These are phyloP conservation scores for Lerema accius DNA, from an alignment of 1,140 invertebrate species.

Conservation along the genomic window DNA sequence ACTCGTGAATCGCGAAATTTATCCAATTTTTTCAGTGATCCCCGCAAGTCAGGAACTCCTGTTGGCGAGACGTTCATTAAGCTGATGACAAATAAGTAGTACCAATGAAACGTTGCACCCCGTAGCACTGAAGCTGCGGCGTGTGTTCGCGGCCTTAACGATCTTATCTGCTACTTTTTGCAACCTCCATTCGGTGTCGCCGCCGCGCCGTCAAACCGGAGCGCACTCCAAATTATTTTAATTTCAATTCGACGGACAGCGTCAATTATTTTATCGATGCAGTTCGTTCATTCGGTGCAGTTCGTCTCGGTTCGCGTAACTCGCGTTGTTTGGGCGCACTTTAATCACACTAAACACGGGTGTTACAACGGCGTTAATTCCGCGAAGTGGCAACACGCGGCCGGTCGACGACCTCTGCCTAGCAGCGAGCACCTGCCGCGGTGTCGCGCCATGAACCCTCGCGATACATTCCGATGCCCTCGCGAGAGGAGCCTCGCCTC, in stretches of 20 bases:
- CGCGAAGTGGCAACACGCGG: not conserved
- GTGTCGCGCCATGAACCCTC: too few relatives aligned
- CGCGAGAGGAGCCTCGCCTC: not conserved
- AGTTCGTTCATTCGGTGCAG: not conserved
- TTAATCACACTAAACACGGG: not conserved
- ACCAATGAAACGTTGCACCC: too few relatives aligned
- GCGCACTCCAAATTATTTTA: constrained; percentile 25
- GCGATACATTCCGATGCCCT: not conserved
- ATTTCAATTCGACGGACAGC: constrained; percentile 21
- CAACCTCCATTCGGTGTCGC: too few relatives aligned
- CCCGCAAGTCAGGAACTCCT: too few relatives aligned
- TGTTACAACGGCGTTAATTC: not conserved
- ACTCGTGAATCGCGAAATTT: too few relatives aligned
- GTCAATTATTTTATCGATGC: constrained; percentile 10
- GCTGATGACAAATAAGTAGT: too few relatives aligned
- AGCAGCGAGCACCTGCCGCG: not conserved
- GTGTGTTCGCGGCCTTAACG: constrained; percentile 16
- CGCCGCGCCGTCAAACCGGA: constrained; percentile 12
- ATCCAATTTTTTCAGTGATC: too few relatives aligned
- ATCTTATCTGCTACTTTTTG: constrained; percentile 30
- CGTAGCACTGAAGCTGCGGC: too few relatives aligned
- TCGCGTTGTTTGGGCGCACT: not conserved
- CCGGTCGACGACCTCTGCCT: not conserved
- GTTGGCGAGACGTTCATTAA: too few relatives aligned
- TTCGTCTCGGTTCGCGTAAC: not conserved